A percentile compares a stretch with the other conserved stretches of the same genome.
These are phyloP conservation scores for Dynastes tityus DNA, from an alignment of 2,888 invertebrate genomes.

Conservation along the genomic window DNA sequence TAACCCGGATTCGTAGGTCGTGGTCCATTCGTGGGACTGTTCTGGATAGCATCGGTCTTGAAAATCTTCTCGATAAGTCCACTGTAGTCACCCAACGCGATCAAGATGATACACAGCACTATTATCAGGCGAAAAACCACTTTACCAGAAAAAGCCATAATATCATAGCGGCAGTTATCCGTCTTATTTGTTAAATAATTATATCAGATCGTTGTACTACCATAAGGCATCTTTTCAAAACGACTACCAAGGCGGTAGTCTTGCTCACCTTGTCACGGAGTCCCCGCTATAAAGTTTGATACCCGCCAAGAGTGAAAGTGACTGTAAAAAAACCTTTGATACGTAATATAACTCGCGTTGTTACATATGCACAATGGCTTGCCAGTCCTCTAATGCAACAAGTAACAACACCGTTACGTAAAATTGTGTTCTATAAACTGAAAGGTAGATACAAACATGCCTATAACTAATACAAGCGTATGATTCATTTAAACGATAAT, in stretches of 20 bases:
- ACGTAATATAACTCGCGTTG: slow-evolving; percentile 38
- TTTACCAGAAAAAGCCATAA: slow-evolving; percentile 66
- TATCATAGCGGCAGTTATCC: slow-evolving; percentile 39
- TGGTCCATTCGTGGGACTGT: slow-evolving; percentile 61
- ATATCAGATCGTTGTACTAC: slow-evolving; percentile 38
- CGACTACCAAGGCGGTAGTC: slow-evolving; percentile 46
- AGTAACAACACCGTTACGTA: too few species aligned
- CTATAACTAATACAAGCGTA: too few species aligned
- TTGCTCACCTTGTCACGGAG: slow-evolving; percentile 54
- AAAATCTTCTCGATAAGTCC: slow-evolving; percentile 71
- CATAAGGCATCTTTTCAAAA: slow-evolving; percentile 55
- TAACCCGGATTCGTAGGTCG: slow-evolving; percentile 69
- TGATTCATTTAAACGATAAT: too few species aligned
- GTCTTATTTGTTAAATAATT: slow-evolving; percentile 34
- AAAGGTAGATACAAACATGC: too few species aligned
- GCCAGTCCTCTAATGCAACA: background rate
- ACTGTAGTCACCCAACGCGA: slow-evolving; percentile 74
- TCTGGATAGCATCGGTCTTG: slow-evolving; percentile 69
- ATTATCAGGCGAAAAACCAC: slow-evolving; percentile 72
- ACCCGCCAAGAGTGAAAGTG: slow-evolving; percentile 54
- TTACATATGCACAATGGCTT: slow-evolving; percentile 5
- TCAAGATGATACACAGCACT: slow-evolving; percentile 73
- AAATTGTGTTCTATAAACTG: too few species aligned
- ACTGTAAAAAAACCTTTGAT: slow-evolving; percentile 50
- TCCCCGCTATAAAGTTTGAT: slow-evolving; percentile 53